Base-by-base conservation (phyloP, 2,888 invertebrate species). In the Lithophane leautieri region DNA sequence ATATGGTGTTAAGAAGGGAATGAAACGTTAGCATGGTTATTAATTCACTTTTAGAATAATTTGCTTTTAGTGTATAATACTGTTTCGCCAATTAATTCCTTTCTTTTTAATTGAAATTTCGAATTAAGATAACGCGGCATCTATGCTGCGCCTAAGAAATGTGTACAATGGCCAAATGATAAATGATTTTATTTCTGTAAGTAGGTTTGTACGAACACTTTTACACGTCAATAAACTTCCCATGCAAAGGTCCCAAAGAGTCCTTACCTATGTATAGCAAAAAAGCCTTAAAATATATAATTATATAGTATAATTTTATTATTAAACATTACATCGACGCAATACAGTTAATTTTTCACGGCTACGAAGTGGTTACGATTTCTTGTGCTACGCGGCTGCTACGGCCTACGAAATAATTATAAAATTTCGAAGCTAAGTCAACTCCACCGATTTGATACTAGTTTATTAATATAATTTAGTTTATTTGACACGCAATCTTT, bases 381-480 rank as follows among this genome's bases (percentile, higher is more conserved):
- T 60, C 40, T 34, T 22, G 78, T 79, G 79, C 78, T 78, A 78
- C 77, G 76, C 72, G 56, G 28, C 22, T 54, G 72, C 78, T 78
- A 78, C 66, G 61, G 79, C 54, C 78, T 78, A 78, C 78, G 78
- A 50, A 73, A 56, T 54, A n/a, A n/a, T n/a, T n/a, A 47, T 56
- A 8, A 22, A 54, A 50, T 44, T 56, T 67, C 40, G 61, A 44
- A 28, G 73, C 73, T 52, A 56, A 54, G 50, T 11, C 22, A 28
- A 65, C 52, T 58, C 8, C 19, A 40, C 25, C 9, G 42, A 44
- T 54, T 47, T 61, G 14, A 40, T 50, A 28, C 19, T n/a, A 56
- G 28, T 47, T 42, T 40, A 47, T n/a, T 62, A 8, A n/a, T 42
- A 60, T 61, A n/a, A 50, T 60, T 42, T 25, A 16, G 12, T 25